Conservation (phyloP, 2,888 invertebrate genomes). For the Tiphia femorata region DNA sequence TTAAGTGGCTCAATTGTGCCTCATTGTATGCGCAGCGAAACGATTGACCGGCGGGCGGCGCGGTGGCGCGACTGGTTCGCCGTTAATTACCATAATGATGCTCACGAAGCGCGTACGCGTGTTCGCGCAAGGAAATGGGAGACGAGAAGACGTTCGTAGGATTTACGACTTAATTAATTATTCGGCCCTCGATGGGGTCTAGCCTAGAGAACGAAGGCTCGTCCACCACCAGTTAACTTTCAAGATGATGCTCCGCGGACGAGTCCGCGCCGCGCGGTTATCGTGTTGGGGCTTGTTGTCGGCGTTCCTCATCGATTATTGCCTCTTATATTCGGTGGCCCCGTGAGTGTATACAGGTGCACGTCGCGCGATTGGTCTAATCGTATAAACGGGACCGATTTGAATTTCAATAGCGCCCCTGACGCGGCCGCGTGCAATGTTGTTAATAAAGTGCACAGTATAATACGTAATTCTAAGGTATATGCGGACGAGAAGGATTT, state of each 20-base stretch:
- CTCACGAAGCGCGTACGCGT: neutral
- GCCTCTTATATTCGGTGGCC: constrained; percentile 8
- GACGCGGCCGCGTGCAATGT: constrained; percentile 7
- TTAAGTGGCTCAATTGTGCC: constrained; percentile 18
- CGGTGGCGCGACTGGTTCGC: constrained; percentile 12
- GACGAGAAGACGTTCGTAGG: neutral
- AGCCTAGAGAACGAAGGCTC: too few relatives aligned
- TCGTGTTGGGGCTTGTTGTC: too few relatives aligned
- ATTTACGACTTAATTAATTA: constrained; percentile 23
- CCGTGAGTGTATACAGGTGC: constrained; percentile 33
- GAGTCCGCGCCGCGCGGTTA: neutral
- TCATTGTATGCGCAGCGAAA: constrained; percentile 1
- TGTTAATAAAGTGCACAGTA: constrained; percentile 25
- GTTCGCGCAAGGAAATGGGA: neutral
- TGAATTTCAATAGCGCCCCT: constrained; percentile 9
- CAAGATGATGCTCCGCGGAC: constrained; percentile 5
- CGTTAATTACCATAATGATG: constrained; percentile 16
- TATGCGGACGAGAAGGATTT: neutral
- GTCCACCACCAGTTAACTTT: constrained; percentile 10
- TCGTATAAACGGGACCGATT: constrained; percentile 10
- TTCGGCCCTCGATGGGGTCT: too few relatives aligned
- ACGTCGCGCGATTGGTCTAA: neutral
- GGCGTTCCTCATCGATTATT: constrained; percentile 39
- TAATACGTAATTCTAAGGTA: constrained; percentile 5
- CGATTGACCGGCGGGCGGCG: constrained; percentile 2